phyloP scores from a whole-genome alignment of 2,888 invertebrate genomes.

The Willowsia nigromaculata region DNA sequence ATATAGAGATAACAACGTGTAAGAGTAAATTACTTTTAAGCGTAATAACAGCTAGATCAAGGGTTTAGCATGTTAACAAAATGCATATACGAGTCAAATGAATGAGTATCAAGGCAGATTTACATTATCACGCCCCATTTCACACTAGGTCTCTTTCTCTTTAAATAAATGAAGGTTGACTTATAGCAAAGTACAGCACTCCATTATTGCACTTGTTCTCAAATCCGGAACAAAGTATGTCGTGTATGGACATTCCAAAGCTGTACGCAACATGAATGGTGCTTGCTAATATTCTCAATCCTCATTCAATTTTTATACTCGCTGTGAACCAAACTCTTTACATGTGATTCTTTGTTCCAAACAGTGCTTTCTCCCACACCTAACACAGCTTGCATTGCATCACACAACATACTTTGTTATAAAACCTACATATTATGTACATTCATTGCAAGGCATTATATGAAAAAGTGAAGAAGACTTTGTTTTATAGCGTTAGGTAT shows the following conservation, averaged over 20 bases:
- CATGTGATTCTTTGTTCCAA: not conserved
- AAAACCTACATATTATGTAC: not conserved
- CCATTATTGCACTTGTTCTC: not conserved
- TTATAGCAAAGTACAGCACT: not conserved
- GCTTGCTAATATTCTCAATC: not conserved
- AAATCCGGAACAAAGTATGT: not conserved
- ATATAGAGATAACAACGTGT: not conserved
- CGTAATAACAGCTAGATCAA: not conserved
- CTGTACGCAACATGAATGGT: not conserved
- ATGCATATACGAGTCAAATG: conserved; percentile 25
- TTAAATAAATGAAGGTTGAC: conserved; percentile 28
- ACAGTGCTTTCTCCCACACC: conserved; percentile 9
- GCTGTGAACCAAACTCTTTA: not conserved
- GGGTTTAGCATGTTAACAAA: not conserved
- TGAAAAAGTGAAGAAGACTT: conserved; percentile 47
- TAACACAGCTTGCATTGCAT: not conserved
- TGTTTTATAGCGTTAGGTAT: conserved; percentile 55
- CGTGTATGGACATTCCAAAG: not conserved
- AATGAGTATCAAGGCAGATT: conserved; percentile 44
- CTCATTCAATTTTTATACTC: conserved; percentile 14
- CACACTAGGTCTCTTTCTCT: conserved; percentile 49
- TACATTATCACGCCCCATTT: conserved; percentile 61
- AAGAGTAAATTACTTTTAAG: not conserved
- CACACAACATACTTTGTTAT: not conserved
- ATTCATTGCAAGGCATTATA: not conserved